Evolutionary conservation across 2,113 vertebrate species (phyloP), one percentile per base, ranked within the genome.

Genomic region (Rallus limicola): DNA sequence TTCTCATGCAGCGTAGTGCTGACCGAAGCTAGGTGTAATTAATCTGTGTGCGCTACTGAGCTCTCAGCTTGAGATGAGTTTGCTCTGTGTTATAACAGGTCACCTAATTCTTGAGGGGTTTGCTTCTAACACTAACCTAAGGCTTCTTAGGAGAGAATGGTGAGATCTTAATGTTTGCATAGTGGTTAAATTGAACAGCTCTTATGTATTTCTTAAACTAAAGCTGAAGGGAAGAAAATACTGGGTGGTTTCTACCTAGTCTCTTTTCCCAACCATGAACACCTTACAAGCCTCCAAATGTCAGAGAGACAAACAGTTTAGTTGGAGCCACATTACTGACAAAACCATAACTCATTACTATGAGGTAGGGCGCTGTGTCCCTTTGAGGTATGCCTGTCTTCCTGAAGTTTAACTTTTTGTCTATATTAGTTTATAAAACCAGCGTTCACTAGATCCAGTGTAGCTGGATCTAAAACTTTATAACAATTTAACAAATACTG

Each of bases 291-390:
- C 63, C 74, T 86, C 72, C 64, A 82, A 94, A 94, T 95, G 76
- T 94, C 85, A 87, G 59, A 62, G 46, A 58, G 59, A 75, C 67
- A 90, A 95, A 87, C 85, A 90, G 70, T 91, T 91, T 63, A 31
- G 53, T 40, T 8, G 24, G 28, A 93, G 72, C 72, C 65, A 31
- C 15, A 1, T 46, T 95, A 75, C 76, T 87, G 85, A 58, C 50
- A 90, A 85, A 88, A 52, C 52, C 17, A 8, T 82, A 91, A 79
- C 17, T 86, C 64, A 29, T 85, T 94, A 36, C 72, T 83, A 1
- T 62, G 62, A 53, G 82, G 48, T 11, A 87, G 91, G 56, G 72
- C 86, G 93, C 69, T 55, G 48, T 78, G 92, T 85, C 65, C 86
- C 67, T 75, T 23, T 77, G 72, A 85, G 59, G 31, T 34, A 70